phyloP scores from a whole-genome alignment of 30 jellyfish, hydroid and myxozoan genomes.

The Catostylus mosaicus region DNA sequence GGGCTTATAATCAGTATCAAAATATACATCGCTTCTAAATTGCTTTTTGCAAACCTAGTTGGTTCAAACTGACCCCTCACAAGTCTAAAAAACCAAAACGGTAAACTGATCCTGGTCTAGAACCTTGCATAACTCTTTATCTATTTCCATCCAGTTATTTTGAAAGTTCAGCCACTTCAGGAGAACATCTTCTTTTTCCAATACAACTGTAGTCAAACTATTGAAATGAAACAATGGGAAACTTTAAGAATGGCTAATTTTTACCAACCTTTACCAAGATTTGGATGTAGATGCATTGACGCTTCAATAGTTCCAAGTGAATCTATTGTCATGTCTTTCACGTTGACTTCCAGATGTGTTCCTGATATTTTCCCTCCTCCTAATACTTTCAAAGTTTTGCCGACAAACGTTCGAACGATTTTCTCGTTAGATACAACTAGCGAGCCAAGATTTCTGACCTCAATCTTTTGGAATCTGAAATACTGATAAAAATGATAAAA shows the following conservation, averaged over 20 bases:
- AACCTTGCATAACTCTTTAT: too few relatives aligned
- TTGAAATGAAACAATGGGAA: too few relatives aligned
- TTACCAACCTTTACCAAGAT: conserved; percentile 58
- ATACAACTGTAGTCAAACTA: too few relatives aligned
- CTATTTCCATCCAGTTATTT: too few relatives aligned
- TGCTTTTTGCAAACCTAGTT: too few relatives aligned
- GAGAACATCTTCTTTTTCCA: too few relatives aligned
- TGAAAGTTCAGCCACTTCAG: too few relatives aligned
- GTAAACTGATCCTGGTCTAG: too few relatives aligned
- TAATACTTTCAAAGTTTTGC: conserved; percentile 27
- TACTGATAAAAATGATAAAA: conserved; percentile 8
- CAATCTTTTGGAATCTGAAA: conserved; percentile 51
- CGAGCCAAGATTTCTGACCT: conserved; percentile 53
- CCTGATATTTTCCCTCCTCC: conserved; percentile 68
- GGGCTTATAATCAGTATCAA: too few relatives aligned
- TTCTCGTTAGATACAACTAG: conserved; percentile 50
- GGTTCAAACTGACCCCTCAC: too few relatives aligned
- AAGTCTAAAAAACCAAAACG: too few relatives aligned
- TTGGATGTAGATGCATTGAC: conserved; percentile 47
- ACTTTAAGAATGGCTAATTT: not conserved
- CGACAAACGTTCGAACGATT: conserved; percentile 50
- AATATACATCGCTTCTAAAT: too few relatives aligned
- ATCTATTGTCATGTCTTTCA: conserved; percentile 42
- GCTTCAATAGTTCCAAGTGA: conserved; percentile 60
- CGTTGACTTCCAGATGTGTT: conserved; percentile 54